Evolutionary conservation across 2,888 invertebrate genomes (phyloP), one percentile per base, ranked within the genome.

Genomic region (Drosophila formosana): DNA sequence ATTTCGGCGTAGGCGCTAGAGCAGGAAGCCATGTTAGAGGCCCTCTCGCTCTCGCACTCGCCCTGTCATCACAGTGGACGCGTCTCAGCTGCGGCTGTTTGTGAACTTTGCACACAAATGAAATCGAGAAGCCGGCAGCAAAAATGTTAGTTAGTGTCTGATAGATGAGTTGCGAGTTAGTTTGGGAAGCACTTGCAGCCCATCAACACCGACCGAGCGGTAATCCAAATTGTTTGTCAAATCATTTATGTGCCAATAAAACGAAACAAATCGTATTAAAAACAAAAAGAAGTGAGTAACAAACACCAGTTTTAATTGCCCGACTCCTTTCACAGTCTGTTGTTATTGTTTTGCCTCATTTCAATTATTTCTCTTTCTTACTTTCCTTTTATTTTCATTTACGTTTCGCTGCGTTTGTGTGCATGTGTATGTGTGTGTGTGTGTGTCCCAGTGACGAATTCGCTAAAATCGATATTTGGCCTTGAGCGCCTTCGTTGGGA

Each of bases 401-500:
- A 7, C 13, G 28, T 62, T 34, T 65, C 51, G 32, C 39, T 60
- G 39, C 37, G 26, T 4, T 4, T 6, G 45, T n/a, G 4, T 43
- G 25, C 13, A 11, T 26, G 18, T 13, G 30, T 25, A 39, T 37
- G 23, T 23, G 43, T 34, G 34, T 26, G 34, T 56, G 32, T 13
- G n/a, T 55, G 13, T 13, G 23, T 30, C 7, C 5, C 63, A 78
- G 81, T 75, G 78, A 78, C 73, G 76, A 73, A 66, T 57, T 61
- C 78, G 58, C 49, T 85, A 56, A 90, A 90, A 88, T 90, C 89
- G 78, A 89, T 91, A 84, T 26, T 83, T 45, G 67, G 72, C 58
- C 77, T 65, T 43, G 65, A 62, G 37, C 67, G 72, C 41, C 66
- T 69, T 26, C 72, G 71, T 41, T 60, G 87, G 66, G 69, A 72